Conservation (phyloP, 1,140 invertebrate genomes). For the Nilaparvata lugens region DNA sequence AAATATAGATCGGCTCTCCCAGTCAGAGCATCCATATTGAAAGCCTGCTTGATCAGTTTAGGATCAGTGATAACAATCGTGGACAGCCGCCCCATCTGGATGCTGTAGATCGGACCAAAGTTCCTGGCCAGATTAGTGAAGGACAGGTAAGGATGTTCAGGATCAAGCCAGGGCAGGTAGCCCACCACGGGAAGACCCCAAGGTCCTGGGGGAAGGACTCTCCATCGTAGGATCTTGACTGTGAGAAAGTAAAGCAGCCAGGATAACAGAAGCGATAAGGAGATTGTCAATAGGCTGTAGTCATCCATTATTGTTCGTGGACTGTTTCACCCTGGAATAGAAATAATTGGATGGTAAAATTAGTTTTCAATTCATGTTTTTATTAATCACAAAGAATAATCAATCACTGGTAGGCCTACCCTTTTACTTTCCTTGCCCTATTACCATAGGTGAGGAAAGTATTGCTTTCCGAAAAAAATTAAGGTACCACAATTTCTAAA, state of each 20-base stretch:
- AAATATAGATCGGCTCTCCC: slow-evolving; percentile 68
- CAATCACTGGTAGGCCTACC: too few relatives aligned
- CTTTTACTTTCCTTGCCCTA: too few relatives aligned
- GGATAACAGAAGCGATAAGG: too few relatives aligned
- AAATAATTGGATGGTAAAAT: too few relatives aligned
- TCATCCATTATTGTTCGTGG: too few relatives aligned
- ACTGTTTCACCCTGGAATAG: too few relatives aligned
- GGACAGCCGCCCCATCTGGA: slow-evolving; percentile 60
- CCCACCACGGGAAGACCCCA: slow-evolving; percentile 65
- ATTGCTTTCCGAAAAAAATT: too few relatives aligned
- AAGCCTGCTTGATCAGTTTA: slow-evolving; percentile 53
- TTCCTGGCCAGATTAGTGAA: slow-evolving; percentile 50
- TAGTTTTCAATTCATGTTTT: too few relatives aligned
- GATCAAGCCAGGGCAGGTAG: slow-evolving; percentile 61
- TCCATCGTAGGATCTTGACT: background rate
- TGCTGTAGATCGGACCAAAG: slow-evolving; percentile 60
- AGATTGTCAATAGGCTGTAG: too few relatives aligned
- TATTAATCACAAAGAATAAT: too few relatives aligned
- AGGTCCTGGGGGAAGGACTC: slow-evolving; percentile 61
- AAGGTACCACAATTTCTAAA: too few relatives aligned
- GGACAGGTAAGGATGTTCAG: slow-evolving; percentile 53
- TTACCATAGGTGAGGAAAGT: too few relatives aligned
- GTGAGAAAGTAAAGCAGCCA: background rate
- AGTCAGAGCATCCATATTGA: slow-evolving; percentile 55
- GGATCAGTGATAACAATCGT: slow-evolving; percentile 66